Conservation (phyloP, 2,113 vertebrate genomes). For the Colinus virginianus region DNA sequence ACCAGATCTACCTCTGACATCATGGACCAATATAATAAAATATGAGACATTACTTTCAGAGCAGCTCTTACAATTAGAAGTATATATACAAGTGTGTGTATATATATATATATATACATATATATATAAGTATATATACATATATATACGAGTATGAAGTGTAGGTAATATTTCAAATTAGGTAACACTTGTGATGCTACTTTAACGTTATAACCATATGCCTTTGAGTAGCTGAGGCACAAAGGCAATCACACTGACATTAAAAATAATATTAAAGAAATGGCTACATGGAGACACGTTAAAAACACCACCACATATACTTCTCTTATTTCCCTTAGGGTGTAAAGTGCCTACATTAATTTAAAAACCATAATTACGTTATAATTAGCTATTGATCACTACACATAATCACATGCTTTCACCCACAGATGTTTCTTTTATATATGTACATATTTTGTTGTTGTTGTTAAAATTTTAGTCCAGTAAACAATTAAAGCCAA, state of each 20-base stretch:
- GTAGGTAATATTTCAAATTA: constrained; percentile 6
- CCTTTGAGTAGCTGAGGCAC: neutral
- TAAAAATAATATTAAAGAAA: constrained; percentile 13
- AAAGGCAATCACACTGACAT: neutral
- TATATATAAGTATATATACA: too few species aligned
- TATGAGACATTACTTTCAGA: too few species aligned
- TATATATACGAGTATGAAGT: too few species aligned
- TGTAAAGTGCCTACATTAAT: neutral
- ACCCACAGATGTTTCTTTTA: neutral
- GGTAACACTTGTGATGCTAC: neutral
- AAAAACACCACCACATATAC: neutral
- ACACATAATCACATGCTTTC: constrained; percentile 2
- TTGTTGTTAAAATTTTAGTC: neutral
- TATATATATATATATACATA: too few species aligned
- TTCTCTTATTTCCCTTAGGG: neutral
- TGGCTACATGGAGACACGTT: neutral
- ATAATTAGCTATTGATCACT: constrained; percentile 39
- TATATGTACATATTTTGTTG: neutral
- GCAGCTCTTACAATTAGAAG: neutral
- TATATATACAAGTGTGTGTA: too few species aligned
- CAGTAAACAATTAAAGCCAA: neutral
- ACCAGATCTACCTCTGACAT: too few species aligned
- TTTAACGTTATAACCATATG: neutral
- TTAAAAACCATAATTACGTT: constrained; percentile 12
- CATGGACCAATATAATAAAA: too few species aligned